Percentiles rank a stretch among this genome's conserved stretches.
These are phyloP conservation scores for Leucophenga varia DNA, from an alignment of 1,140 invertebrate species.

Conservation along the genomic window DNA sequence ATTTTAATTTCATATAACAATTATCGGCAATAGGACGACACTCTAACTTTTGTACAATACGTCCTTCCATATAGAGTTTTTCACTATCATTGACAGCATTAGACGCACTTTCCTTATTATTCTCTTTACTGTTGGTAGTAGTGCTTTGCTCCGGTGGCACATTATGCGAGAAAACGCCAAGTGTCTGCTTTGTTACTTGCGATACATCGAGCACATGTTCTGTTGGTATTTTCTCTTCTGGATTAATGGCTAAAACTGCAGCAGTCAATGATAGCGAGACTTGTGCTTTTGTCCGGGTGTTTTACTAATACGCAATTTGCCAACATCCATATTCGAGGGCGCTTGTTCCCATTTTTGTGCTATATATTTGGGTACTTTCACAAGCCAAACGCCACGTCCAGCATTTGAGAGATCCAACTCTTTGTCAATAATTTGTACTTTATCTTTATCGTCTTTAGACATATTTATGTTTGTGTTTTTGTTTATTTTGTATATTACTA, in stretches of 20 bases:
- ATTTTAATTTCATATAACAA: constrained; percentile 83
- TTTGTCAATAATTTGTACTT: constrained; percentile 60
- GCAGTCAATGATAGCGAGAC: constrained; percentile 62
- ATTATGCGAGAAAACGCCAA: constrained; percentile 85
- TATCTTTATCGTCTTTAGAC: constrained; percentile 52
- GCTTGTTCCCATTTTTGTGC: constrained; percentile 77
- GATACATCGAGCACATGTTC: constrained; percentile 89
- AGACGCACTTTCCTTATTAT: constrained; percentile 56
- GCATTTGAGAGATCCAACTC: constrained; percentile 87
- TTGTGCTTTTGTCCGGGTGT: constrained; percentile 61
- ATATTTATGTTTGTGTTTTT: too few relatives aligned
- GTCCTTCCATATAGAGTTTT: constrained; percentile 86
- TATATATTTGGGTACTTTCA: constrained; percentile 96
- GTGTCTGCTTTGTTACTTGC: constrained; percentile 81
- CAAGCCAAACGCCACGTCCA: constrained; percentile 88
- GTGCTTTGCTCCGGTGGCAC: constrained; percentile 48
- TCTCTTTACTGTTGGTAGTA: constrained; percentile 9
- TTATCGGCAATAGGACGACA: constrained; percentile 86
- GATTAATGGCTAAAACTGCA: constrained; percentile 51
- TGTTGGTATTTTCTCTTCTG: constrained; percentile 53
- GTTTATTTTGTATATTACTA: too few relatives aligned
- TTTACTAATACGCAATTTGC: constrained; percentile 62
- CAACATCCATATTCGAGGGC: constrained; percentile 70
- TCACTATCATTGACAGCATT: constrained; percentile 74
- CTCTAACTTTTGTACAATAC: constrained; percentile 92